Base-by-base conservation (phyloP, 2,113 vertebrate genomes). In the crab-eating macaque (Macaca fascicularis) region DNA sequence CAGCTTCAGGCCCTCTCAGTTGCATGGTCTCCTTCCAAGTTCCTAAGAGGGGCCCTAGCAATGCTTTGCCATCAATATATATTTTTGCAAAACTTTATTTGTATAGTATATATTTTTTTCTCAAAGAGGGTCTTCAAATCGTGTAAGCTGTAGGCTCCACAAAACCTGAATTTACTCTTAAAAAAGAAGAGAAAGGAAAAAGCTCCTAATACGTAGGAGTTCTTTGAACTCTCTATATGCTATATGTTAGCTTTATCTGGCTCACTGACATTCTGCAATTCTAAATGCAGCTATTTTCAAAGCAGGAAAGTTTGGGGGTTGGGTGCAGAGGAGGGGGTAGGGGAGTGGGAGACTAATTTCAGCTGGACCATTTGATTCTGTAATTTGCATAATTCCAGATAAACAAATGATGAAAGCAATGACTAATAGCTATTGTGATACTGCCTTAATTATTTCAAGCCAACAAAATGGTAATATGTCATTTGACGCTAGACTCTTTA, bases 381-480 rank as follows among this genome's bases (percentile, higher is more conserved):
- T 59, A 78, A 83, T 94, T 97, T 97, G 78, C 95, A 90, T 96
- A 93, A 94, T 97, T 96, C 57, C 20, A 80, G 92, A 92, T 94
- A 97, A 97, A 96, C 87, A 95, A 93, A 94, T 87, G 82, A 89
- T 90, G 93, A 76, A 92, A 98, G 69, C 86, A 72, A 55, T 83
- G 95, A 94, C 93, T 97, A 83, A 96, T 80, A 90, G 94, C 97
- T 96, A 96, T 89, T 96, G 95, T 97, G 90, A 95, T 90, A 50
- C 70, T 89, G 88, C 90, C 61, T 91, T 96, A 96, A 94, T 97
- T 97, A 93, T 97, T 96, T 96, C 85, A 91, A 95, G 74, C 55
- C 25, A 88, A 40, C 88, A 97, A 74, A 93, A 97, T 96, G 82
- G 57, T 88, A 86, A 87, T 87, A 81, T 90, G 93, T 96, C 59